These are phyloP conservation scores for Nymphicus hollandicus DNA, from an alignment of 2,113 vertebrate genomes.

Conservation along the genomic window DNA sequence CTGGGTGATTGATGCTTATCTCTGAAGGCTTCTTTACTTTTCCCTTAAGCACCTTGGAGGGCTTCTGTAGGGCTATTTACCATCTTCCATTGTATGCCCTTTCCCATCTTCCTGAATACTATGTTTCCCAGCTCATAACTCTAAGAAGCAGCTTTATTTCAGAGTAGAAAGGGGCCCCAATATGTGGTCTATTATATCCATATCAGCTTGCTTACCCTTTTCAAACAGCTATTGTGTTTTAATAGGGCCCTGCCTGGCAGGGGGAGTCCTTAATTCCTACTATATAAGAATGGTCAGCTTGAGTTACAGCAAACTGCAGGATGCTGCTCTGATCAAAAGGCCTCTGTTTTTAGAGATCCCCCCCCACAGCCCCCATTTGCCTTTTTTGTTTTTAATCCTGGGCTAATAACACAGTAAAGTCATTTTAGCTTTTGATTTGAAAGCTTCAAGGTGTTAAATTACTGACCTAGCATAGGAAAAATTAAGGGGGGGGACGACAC, in stretches of 20 bases:
- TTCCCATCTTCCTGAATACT: conserved; percentile 64
- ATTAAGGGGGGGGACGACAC: not conserved
- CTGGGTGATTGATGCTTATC: conserved; percentile 41
- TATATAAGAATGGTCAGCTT: conserved; percentile 77
- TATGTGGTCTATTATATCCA: conserved; percentile 82
- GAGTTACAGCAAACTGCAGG: conserved; percentile 78
- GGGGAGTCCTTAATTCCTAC: conserved; percentile 77
- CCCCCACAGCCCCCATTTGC: not conserved
- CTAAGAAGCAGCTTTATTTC: conserved; percentile 79
- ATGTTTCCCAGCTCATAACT: conserved; percentile 75
- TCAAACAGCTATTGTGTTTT: conserved; percentile 81
- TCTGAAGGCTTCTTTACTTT: conserved; percentile 42
- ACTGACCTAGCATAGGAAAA: conserved; percentile 68
- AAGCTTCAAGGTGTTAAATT: conserved; percentile 75
- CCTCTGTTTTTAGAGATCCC: conserved; percentile 71
- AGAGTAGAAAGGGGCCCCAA: conserved; percentile 74
- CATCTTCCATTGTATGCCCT: conserved; percentile 46
- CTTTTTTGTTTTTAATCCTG: conserved; percentile 45
- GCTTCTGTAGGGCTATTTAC: conserved; percentile 66
- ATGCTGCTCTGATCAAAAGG: conserved; percentile 80
- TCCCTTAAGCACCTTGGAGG: conserved; percentile 60
- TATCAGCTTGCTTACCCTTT: conserved; percentile 82
- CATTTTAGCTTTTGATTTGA: conserved; percentile 72
- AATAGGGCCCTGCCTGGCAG: conserved; percentile 77
- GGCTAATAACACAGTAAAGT: conserved; percentile 66